phyloP scores from a whole-genome alignment of 2,113 vertebrate species.

The Chascanopsetta lugubris region DNA sequence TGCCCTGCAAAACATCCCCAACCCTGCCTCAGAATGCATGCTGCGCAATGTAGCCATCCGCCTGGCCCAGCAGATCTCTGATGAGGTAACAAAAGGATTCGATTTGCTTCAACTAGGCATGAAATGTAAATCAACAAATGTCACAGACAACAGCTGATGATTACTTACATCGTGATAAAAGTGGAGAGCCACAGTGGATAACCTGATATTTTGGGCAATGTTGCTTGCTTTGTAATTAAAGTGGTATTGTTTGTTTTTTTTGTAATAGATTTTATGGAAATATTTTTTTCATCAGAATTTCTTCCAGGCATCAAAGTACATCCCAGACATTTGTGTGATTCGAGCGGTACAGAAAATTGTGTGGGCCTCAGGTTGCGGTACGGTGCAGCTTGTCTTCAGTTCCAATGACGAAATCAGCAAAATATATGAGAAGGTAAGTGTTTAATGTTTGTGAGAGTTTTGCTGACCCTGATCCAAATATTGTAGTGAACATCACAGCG shows the following conservation, averaged over 20 bases:
- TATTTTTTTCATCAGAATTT: slow-evolving; percentile 69
- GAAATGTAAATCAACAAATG: too few species aligned
- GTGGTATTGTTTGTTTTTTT: background rate
- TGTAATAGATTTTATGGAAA: slow-evolving; percentile 25
- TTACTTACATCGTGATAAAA: too few species aligned
- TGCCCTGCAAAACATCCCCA: slow-evolving; percentile 98
- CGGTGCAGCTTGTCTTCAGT: slow-evolving; percentile 96
- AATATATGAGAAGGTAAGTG: slow-evolving; percentile 96
- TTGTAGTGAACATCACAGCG: background rate
- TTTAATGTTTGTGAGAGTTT: background rate
- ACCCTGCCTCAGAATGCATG: slow-evolving; percentile 98
- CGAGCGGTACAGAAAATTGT: slow-evolving; percentile 97
- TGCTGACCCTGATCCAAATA: background rate
- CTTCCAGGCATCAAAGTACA: slow-evolving; percentile 95
- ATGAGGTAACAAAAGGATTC: slow-evolving; percentile 91
- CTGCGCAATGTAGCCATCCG: slow-evolving; percentile 98
- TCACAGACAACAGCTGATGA: too few species aligned
- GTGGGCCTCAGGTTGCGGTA: slow-evolving; percentile 97
- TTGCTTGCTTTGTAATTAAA: background rate
- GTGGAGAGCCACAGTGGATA: too few species aligned
- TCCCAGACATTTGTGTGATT: slow-evolving; percentile 99
- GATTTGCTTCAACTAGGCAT: too few species aligned
- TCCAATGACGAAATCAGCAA: slow-evolving; percentile 98
- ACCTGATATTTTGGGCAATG: too few species aligned
- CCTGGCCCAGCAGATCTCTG: slow-evolving; percentile 98